Percentiles rank a stretch among this genome's conserved stretches.
Evolutionary conservation across 2,113 vertebrate genomes (phyloP).

Genomic region (Balaenoptera acutorostrata): DNA sequence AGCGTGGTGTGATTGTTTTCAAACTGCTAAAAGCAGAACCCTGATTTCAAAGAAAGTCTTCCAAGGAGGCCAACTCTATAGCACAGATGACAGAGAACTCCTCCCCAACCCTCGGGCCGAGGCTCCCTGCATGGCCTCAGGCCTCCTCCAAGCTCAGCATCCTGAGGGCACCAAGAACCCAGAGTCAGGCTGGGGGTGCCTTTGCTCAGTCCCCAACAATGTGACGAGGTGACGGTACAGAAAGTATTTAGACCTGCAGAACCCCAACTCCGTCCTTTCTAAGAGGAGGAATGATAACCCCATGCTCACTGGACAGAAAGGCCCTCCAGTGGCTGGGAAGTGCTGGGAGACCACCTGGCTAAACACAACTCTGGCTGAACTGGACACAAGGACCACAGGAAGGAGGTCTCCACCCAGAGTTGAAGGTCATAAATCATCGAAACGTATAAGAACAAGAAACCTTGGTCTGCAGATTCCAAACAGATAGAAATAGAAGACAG

Average conservation of each 20-base stretch:
- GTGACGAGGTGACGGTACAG: fast-evolving
- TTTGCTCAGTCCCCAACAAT: background rate
- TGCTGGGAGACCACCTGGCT: fast-evolving
- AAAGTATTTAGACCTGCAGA: background rate
- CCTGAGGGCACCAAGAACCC: background rate
- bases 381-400: fast-evolving
- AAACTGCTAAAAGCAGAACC: background rate
- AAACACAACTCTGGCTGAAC: background rate
- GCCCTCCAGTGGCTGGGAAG: fast-evolving
- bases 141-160: background rate
- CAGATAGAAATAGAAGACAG: background rate
- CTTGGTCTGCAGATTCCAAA: fast-evolving
- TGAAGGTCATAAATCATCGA: background rate
- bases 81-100: background rate
- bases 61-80: background rate
- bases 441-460: fast-evolving
- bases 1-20: fast-evolving
- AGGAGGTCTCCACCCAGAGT: background rate
- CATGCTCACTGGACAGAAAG: background rate
- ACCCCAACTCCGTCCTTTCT: background rate
- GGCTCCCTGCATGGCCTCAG: fast-evolving
- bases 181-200: background rate
- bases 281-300: background rate
- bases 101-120: background rate
- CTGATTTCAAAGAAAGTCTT: background rate